These are phyloP conservation scores for Astreopora myriophthalma DNA, from an alignment of 64 coral and sea anemone genomes.

Conservation along the genomic window DNA sequence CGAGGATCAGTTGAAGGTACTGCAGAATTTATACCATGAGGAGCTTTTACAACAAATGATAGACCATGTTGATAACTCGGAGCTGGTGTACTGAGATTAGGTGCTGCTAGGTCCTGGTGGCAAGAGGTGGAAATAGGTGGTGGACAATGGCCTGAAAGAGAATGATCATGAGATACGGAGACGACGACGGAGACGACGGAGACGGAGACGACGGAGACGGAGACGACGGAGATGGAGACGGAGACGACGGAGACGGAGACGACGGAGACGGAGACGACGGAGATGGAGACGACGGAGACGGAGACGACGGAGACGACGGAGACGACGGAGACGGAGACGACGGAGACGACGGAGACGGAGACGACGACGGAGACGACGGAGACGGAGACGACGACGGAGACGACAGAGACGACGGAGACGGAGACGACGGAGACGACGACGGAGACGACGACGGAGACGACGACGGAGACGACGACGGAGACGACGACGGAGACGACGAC, in stretches of 20 bases:
- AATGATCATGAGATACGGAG: background rate
- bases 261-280: background rate
- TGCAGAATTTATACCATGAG: slow-evolving; percentile 1
- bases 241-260: background rate
- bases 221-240: background rate
- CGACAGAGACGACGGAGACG: background rate
- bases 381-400: background rate
- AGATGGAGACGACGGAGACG: too few relatives aligned
- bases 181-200: background rate
- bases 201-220: background rate
- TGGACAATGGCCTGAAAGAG: background rate
- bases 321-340: background rate
- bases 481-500: background rate
- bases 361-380: background rate
- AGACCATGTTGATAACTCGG: slow-evolving; percentile 2
- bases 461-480: background rate
- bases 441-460: background rate
- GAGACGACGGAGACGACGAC: background rate
- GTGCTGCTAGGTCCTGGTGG: background rate
- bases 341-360: background rate
- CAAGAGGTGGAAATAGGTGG: background rate
- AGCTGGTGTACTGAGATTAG: background rate
- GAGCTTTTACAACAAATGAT: background rate
- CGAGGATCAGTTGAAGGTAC: background rate
- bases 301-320: background rate